Evolutionary conservation across 2,113 vertebrate species (phyloP).

Genomic region (Limanda limanda): DNA sequence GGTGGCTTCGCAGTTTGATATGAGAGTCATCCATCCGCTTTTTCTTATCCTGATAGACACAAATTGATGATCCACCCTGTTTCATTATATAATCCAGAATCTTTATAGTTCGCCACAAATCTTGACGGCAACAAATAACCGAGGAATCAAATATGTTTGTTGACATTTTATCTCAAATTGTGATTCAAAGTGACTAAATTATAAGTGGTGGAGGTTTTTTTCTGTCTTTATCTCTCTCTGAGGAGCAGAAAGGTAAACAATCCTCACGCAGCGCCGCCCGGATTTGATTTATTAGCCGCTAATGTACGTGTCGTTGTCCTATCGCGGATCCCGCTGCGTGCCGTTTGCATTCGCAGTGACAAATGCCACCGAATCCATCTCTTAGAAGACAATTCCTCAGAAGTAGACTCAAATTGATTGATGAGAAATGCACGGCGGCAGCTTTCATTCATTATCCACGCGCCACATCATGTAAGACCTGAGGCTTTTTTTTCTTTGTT

Average conservation of each 20-base stretch:
- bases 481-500: slow-evolving; percentile 27
- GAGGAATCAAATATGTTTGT: background rate
- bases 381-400: slow-evolving; percentile 30
- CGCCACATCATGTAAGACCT: slow-evolving; percentile 55
- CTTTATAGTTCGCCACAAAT: background rate
- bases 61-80: slow-evolving; percentile 14
- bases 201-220: background rate
- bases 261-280: slow-evolving; percentile 40
- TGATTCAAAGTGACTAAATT: slow-evolving; percentile 24
- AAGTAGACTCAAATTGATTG: slow-evolving; percentile 39
- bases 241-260: slow-evolving; percentile 54
- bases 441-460: slow-evolving; percentile 67
- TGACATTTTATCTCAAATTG: slow-evolving; percentile 8
- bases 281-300: slow-evolving; percentile 58
- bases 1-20: slow-evolving; percentile 45
- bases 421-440: slow-evolving; percentile 42
- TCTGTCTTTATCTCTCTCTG: slow-evolving; percentile 37
- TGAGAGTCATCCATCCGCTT: background rate
- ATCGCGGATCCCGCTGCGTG: slow-evolving; percentile 38
- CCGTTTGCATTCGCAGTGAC: slow-evolving; percentile 53
- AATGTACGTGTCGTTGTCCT: slow-evolving; percentile 41
- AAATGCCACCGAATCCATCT: slow-evolving; percentile 31
- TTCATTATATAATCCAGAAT: slow-evolving; percentile 6
- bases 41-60: slow-evolving; percentile 19
- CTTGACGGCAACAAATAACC: background rate